Evolutionary conservation across 2,113 vertebrate species (phyloP).

Genomic region (Pelmatolapia mariae): DNA sequence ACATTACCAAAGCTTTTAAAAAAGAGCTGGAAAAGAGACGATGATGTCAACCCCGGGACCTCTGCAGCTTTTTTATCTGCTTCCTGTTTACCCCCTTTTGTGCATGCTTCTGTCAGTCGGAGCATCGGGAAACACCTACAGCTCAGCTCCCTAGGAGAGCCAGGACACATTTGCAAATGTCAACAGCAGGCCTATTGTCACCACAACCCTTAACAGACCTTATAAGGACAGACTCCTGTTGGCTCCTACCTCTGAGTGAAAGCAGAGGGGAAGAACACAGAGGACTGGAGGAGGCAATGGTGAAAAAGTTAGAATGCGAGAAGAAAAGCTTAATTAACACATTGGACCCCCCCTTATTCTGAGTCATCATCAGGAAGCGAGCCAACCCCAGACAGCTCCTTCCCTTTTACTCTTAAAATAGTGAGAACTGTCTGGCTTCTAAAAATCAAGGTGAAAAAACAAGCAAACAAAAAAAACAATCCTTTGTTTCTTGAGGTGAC

Average conservation of each 20-base stretch:
- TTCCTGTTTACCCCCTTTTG: slow-evolving; percentile 58
- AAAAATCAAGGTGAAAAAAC: neutral
- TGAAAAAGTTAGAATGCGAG: neutral
- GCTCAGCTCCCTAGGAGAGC: slow-evolving; percentile 12
- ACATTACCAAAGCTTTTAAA: neutral
- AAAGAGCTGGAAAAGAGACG: slow-evolving; percentile 4
- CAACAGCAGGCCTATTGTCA: slow-evolving; percentile 37
- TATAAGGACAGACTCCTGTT: slow-evolving; percentile 44
- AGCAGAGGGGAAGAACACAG: neutral
- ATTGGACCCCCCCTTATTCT: neutral
- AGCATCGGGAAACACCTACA: slow-evolving; percentile 41
- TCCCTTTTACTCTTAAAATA: slow-evolving; percentile 15
- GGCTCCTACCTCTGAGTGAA: neutral
- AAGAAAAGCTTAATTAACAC: neutral
- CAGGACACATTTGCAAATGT: neutral
- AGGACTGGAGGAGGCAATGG: neutral
- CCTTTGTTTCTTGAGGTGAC: neutral
- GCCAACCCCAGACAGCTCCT: slow-evolving; percentile 45
- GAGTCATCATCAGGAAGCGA: slow-evolving; percentile 52
- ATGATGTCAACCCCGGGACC: slow-evolving; percentile 32
- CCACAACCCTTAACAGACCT: slow-evolving; percentile 25
- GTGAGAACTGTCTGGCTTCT: neutral
- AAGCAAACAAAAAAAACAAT: neutral
- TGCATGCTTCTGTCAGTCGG: slow-evolving; percentile 22
- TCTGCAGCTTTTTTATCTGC: slow-evolving; percentile 26